phyloP scores from a whole-genome alignment of 1,140 invertebrate species.

The Zaprionus davidi region DNA sequence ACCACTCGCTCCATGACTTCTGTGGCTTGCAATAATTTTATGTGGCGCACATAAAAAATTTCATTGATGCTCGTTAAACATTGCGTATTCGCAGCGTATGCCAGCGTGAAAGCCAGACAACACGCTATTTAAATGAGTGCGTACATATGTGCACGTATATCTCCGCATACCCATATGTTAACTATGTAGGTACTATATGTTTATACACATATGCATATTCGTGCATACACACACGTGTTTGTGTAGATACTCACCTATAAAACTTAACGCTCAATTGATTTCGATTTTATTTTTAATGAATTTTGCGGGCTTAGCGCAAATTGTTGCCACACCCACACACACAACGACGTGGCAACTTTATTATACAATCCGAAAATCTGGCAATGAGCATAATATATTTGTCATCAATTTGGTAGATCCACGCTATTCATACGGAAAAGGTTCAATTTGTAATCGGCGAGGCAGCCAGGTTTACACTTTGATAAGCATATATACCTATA shows the following conservation, averaged over 20 bases:
- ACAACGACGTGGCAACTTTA: conserved; percentile 21
- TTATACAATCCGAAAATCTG: conserved; percentile 1
- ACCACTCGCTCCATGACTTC: background rate
- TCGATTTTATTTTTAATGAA: conserved; percentile 70
- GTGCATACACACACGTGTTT: background rate
- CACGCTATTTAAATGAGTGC: background rate
- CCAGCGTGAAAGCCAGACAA: conserved; percentile 11
- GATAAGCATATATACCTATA: too few relatives aligned
- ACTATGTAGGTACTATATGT: background rate
- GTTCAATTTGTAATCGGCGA: background rate
- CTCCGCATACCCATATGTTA: conserved; percentile 18
- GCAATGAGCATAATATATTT: conserved; percentile 23
- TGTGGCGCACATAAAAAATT: conserved; percentile 56
- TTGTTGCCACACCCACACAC: conserved; percentile 20
- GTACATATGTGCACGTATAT: conserved; percentile 10
- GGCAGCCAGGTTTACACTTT: too few relatives aligned
- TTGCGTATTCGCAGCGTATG: conserved; percentile 51
- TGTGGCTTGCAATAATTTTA: conserved; percentile 54
- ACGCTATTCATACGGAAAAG: background rate
- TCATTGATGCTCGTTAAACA: conserved; percentile 64
- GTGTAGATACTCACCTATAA: conserved; percentile 19
- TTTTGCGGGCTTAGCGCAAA: conserved; percentile 52
- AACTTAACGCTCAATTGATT: conserved; percentile 68
- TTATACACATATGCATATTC: conserved; percentile 10
- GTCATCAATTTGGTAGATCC: conserved; percentile 3